Conservation (phyloP, 2,113 vertebrate species). For the Tachysurus fulvidraco region DNA sequence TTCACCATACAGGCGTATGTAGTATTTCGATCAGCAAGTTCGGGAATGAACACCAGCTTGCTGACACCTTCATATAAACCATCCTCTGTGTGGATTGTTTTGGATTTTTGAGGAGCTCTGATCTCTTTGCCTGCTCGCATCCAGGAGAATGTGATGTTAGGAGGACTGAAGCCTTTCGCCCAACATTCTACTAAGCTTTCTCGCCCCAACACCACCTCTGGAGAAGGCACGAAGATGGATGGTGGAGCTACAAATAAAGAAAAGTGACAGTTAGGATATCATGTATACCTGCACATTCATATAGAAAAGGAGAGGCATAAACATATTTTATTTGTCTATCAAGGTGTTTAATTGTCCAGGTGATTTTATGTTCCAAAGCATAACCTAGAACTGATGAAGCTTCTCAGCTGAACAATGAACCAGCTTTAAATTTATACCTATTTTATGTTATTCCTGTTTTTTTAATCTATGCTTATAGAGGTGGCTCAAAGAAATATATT, state of each 20-base stretch:
- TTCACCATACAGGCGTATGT: conserved; percentile 70
- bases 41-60: conserved; percentile 65
- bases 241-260: conserved; percentile 58
- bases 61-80: conserved; percentile 64
- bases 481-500: too few species aligned
- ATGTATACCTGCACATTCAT: not conserved
- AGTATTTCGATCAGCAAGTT: conserved; percentile 63
- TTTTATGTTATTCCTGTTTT: not conserved
- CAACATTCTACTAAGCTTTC: conserved; percentile 62
- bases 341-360: not conserved
- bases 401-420: not conserved
- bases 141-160: conserved; percentile 73
- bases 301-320: not conserved
- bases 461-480: not conserved
- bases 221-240: conserved; percentile 59
- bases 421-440: not conserved
- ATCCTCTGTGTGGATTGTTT: conserved; percentile 54
- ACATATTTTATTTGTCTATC: not conserved
- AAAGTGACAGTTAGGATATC: not conserved
- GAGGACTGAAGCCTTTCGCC: conserved; percentile 68
- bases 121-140: conserved; percentile 61
- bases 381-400: not conserved
- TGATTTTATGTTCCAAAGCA: not conserved
- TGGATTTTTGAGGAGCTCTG: conserved; percentile 29
- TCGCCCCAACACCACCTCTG: conserved; percentile 63